Conservation (phyloP, 1,140 invertebrate genomes). For the Chrysomallon squamiferum region DNA sequence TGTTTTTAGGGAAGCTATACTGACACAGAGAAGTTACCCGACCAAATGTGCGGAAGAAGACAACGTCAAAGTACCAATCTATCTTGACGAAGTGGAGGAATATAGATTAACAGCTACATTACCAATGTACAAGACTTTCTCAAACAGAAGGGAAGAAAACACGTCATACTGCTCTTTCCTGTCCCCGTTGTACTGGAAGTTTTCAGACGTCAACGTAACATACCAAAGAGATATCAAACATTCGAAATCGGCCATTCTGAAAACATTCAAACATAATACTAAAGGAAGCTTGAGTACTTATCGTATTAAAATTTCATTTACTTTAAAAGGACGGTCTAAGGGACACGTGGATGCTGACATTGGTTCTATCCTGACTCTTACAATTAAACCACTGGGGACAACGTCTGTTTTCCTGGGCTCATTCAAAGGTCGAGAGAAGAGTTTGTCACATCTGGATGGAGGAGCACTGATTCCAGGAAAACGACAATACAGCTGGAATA, state of each 20-base stretch:
- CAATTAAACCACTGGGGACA: not conserved
- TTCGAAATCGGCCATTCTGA: not conserved
- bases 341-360: not conserved
- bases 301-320: not conserved
- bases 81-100: slow-evolving; percentile 11
- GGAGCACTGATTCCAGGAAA: not conserved
- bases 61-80: slow-evolving; percentile 29
- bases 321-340: not conserved
- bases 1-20: not conserved
- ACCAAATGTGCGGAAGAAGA: slow-evolving; percentile 37
- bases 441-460: not conserved
- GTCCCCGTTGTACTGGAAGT: slow-evolving; percentile 19
- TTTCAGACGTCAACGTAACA: slow-evolving; percentile 7
- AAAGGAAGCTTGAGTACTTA: not conserved
- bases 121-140: slow-evolving; percentile 30
- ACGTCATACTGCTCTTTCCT: slow-evolving; percentile 23
- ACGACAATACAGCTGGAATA: not conserved
- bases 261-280: not conserved
- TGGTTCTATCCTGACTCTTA: not conserved
- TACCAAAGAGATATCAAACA: not conserved
- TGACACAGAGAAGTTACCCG: slow-evolving; percentile 20
- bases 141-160: slow-evolving; percentile 26
- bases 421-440: not conserved
- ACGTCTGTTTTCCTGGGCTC: not conserved
- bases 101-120: slow-evolving; percentile 26